Percentiles rank a stretch among this genome's conserved stretches.
These are phyloP conservation scores for Zapus hudsonius DNA, from an alignment of 2,113 vertebrate genomes.

Conservation along the genomic window DNA sequence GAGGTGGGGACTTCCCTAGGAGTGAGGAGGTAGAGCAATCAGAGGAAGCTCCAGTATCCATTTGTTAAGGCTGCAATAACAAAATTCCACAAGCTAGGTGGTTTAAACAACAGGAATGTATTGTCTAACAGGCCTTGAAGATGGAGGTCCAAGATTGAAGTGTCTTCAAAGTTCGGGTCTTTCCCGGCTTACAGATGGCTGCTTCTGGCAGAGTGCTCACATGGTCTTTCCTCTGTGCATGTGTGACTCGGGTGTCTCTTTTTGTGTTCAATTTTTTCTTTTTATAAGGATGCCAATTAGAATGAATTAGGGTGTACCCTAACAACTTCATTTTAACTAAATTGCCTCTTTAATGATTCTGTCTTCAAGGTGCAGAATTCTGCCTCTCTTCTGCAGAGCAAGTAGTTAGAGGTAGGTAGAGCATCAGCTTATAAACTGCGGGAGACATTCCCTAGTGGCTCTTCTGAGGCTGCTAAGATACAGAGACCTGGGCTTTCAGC, in stretches of 20 bases:
- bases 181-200: not conserved
- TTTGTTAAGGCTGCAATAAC: not conserved
- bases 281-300: not conserved
- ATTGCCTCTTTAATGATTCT: not conserved
- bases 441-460: not conserved
- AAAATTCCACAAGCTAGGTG: not conserved
- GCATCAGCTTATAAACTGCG: not conserved
- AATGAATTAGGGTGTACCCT: not conserved
- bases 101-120: not conserved
- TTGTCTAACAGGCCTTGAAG: not conserved
- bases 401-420: too few relatives aligned
- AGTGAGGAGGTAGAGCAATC: not conserved
- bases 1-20: not conserved
- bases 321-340: not conserved
- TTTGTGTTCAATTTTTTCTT: not conserved
- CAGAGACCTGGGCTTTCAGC: not conserved
- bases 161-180: not conserved
- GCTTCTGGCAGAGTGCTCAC: not conserved
- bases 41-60: not conserved
- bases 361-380: not conserved
- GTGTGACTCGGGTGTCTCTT: not conserved
- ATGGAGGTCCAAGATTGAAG: not conserved
- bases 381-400: not conserved
- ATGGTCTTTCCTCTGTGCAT: not conserved
- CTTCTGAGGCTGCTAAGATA: not conserved